Conservation (phyloP, 2,888 invertebrate species). For the Hirudinaria manillensis region DNA sequence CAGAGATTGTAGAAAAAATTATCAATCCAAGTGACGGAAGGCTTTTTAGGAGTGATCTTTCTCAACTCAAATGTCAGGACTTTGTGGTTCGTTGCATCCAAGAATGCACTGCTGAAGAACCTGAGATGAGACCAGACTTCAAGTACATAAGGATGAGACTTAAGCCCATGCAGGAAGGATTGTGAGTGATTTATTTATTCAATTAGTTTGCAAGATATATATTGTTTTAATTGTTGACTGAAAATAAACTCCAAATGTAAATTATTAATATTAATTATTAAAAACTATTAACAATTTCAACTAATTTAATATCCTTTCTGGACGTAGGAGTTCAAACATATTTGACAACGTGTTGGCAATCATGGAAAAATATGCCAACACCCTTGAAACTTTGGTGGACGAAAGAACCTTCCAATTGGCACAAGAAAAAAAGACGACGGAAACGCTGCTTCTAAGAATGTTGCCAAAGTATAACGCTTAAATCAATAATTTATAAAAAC, state of each 20-base stretch:
- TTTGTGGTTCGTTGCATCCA: constrained; percentile 64
- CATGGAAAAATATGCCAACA: constrained; percentile 94
- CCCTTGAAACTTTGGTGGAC: constrained; percentile 84
- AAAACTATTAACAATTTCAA: background rate
- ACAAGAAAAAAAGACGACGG: constrained; percentile 93
- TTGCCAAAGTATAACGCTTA: constrained; percentile 42
- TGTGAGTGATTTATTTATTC: constrained; percentile 40
- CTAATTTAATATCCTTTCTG: too few relatives aligned
- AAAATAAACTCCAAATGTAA: too few relatives aligned
- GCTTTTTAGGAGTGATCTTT: constrained; percentile 59
- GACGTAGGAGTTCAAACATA: constrained; percentile 63
- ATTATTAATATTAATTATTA: background rate
- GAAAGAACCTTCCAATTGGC: constrained; percentile 85
- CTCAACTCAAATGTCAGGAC: constrained; percentile 70
- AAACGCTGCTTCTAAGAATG: constrained; percentile 66
- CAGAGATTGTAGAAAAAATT: constrained; percentile 51
- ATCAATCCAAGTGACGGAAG: constrained; percentile 43
- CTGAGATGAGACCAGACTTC: constrained; percentile 82
- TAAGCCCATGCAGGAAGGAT: constrained; percentile 80
- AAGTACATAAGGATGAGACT: constrained; percentile 77
- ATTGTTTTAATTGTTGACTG: too few relatives aligned
- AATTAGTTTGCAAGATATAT: too few relatives aligned
- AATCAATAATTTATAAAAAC: too few relatives aligned
- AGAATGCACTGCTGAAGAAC: constrained; percentile 87
- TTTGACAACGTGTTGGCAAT: constrained; percentile 96